Evolutionary conservation across 2,888 invertebrate genomes (phyloP).

Genomic region (Chrysina gloriosa): DNA sequence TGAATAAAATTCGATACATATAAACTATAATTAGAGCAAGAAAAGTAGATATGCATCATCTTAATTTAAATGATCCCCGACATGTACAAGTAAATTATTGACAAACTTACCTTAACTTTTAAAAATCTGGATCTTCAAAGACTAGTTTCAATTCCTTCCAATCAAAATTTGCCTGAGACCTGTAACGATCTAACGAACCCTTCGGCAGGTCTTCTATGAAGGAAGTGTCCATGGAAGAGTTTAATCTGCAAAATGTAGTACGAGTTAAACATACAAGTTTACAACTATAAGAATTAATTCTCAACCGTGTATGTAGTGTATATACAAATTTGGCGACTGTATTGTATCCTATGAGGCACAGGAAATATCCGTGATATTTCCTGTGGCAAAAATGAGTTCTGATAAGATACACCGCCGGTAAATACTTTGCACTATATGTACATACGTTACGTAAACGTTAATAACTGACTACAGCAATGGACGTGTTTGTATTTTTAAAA

Average conservation of each 20-base stretch:
- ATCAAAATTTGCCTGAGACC: slow-evolving; percentile 83
- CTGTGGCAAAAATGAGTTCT: not conserved
- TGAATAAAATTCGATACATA: no score
- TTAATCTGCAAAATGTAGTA: not conserved
- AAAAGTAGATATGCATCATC: not conserved
- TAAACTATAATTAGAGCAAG: no score
- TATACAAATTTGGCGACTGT: not conserved
- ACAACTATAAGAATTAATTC: not conserved
- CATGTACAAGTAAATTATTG: not conserved
- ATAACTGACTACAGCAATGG: no score
- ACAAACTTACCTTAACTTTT: slow-evolving; percentile 78
- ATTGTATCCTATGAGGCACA: not conserved
- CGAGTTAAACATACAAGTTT: not conserved
- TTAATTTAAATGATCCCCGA: not conserved
- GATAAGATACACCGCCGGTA: slow-evolving; percentile 1
- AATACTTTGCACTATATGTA: not conserved
- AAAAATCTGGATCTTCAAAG: slow-evolving; percentile 80
- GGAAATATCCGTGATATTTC: slow-evolving; percentile 13
- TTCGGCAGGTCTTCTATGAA: slow-evolving; percentile 76
- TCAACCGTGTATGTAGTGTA: not conserved
- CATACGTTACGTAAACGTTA: not conserved
- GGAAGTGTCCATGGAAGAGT: slow-evolving; percentile 65
- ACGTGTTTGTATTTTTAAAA: no score
- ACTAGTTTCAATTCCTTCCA: slow-evolving; percentile 87
- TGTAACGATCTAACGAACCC: slow-evolving; percentile 83